Base-by-base conservation (phyloP, 2,113 vertebrate species). In the Struthio camelus region DNA sequence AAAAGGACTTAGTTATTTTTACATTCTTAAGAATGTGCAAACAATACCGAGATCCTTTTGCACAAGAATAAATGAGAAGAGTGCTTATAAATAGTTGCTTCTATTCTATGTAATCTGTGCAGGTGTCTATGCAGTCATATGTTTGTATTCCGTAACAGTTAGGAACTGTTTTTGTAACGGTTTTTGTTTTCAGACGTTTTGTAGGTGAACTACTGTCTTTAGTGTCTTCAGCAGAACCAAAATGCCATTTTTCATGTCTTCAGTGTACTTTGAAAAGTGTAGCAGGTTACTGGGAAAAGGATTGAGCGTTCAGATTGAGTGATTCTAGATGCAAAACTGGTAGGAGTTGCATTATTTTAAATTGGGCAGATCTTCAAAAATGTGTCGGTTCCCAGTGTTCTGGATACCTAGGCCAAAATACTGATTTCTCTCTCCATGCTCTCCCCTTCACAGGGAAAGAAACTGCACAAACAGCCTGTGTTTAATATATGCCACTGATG, bases 371-470 rank as follows among this genome's bases (percentile, higher is more conserved):
- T 34, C 59, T 89, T 64, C 79, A 67, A 66, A 69, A 87, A 38
- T 56, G 3, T 4, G 0, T 40, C 0, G 0, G 32, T 93, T 94
- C 93, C 59, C 67, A 71, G 75, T 34, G 42, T 50, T 80, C 7
- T 77, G 71, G 18, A 7, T 87, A 73, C 83, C 81, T 54, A 64
- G 87, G 85, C 32, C 76, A 80, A 70, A 94, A 77, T 6, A 30
- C 42, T 87, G 53, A 40, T 82, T 89, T 93, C 10, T 40, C 36
- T 61, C 40, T 30, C 10, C 20, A 2, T 44, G 6, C 59, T 88
- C 18, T 70, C 16, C 8, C 17, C 81, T 85, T 78, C 1, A 2
- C 15, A 40, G 67, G 30, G 53, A 34, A 75, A 73, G 44, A 18
- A 85, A 46, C 50, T 53, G n/a, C 48, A 9, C 23, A 53, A 65